These are phyloP conservation scores for Plebejus melissa DNA, from an alignment of 2,888 invertebrate species.

Conservation along the genomic window DNA sequence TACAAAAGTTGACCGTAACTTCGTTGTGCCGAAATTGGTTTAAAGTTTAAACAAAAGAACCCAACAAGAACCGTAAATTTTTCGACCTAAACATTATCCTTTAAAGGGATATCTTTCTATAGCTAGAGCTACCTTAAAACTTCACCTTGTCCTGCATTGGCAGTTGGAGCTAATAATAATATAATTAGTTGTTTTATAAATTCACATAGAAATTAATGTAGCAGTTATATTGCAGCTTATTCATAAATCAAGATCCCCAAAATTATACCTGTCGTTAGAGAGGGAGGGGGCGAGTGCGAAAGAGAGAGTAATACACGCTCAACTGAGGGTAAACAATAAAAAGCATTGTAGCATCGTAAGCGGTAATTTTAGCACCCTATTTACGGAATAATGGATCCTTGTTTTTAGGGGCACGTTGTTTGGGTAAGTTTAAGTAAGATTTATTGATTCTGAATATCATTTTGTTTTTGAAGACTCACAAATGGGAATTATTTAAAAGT, in stretches of 20 bases:
- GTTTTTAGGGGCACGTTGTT: constrained; percentile 17
- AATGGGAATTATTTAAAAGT: too few relatives aligned
- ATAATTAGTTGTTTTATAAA: neutral
- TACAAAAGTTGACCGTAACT: too few relatives aligned
- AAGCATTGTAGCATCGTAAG: constrained; percentile 28
- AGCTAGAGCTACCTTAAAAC: too few relatives aligned
- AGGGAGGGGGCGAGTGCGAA: neutral
- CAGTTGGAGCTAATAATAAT: too few relatives aligned
- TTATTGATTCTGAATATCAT: constrained; percentile 12
- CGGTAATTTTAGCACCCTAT: constrained; percentile 29
- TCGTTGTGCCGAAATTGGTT: too few relatives aligned
- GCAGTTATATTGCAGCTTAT: neutral
- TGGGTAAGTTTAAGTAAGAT: constrained; percentile 21
- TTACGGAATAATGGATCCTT: constrained; percentile 17
- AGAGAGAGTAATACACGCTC: neutral
- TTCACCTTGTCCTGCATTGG: too few relatives aligned
- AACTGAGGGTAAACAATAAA: constrained; percentile 30
- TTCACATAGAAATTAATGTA: neutral
- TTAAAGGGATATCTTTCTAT: too few relatives aligned
- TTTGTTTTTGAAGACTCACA: neutral
- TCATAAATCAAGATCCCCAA: constrained; percentile 13
- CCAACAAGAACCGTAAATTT: too few relatives aligned
- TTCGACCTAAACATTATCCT: too few relatives aligned
- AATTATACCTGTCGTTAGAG: constrained; percentile 21
- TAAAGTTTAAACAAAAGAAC: too few relatives aligned